A percentile compares a stretch with the other conserved stretches of the same genome.
phyloP scores from a whole-genome alignment of 2,888 invertebrate species.

The Thereva unica region DNA sequence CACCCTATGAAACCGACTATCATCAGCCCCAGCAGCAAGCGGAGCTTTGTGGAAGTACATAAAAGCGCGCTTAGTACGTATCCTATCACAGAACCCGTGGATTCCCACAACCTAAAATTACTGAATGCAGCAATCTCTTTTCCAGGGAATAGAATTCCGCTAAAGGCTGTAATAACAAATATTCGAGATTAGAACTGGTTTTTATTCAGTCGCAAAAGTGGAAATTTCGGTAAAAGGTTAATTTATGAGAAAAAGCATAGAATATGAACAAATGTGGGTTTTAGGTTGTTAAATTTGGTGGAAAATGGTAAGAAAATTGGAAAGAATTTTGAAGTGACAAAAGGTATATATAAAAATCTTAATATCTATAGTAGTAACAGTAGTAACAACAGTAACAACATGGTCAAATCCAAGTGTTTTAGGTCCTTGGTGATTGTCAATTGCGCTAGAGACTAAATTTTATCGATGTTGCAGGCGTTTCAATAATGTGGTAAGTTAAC shows the following conservation, averaged over 20 bases:
- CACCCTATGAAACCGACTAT: constrained; percentile 76
- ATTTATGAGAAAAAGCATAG: background rate
- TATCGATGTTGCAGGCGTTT: no score
- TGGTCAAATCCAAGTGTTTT: no score
- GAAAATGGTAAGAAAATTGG: no score
- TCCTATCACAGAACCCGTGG: constrained; percentile 84
- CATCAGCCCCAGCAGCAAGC: constrained; percentile 69
- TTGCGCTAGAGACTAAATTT: no score
- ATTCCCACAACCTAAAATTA: constrained; percentile 91
- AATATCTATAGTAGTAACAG: no score
- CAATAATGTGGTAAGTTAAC: no score
- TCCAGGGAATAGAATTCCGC: constrained; percentile 82
- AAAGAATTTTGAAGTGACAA: no score
- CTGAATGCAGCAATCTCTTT: constrained; percentile 89
- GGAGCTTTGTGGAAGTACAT: constrained; percentile 73
- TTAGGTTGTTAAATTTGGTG: no score
- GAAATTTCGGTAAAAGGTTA: background rate
- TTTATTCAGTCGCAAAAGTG: constrained; percentile 8
- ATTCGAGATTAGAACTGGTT: constrained; percentile 31
- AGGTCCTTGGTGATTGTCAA: no score
- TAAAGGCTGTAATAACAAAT: constrained; percentile 65
- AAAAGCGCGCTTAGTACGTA: constrained; percentile 79
- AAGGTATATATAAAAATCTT: no score
- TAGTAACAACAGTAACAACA: no score
- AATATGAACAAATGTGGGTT: no score